These are phyloP conservation scores for Magallana gigas DNA, from an alignment of 1,140 invertebrate genomes.

Conservation along the genomic window DNA sequence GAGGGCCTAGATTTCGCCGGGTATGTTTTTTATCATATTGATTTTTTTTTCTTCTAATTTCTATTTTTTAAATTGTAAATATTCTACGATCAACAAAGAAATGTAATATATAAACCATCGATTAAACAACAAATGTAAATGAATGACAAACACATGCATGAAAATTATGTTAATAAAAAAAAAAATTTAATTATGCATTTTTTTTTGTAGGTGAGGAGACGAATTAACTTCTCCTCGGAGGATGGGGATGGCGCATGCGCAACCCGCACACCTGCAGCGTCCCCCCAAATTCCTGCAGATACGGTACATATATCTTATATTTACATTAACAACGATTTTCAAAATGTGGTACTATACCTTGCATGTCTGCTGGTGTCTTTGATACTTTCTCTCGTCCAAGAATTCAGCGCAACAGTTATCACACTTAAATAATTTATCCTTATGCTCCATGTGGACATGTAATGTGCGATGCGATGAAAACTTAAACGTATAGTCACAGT, in stretches of 20 bases:
- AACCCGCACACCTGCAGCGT: no score
- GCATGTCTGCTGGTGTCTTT: no score
- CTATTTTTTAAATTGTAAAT: not conserved
- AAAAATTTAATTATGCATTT: not conserved
- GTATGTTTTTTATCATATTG: conserved; percentile 5
- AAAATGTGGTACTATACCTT: no score
- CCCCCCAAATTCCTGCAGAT: no score
- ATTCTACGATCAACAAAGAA: conserved; percentile 11
- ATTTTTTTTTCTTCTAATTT: not conserved
- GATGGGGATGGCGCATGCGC: no score
- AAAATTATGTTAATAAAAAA: conserved; percentile 7
- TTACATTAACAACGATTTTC: no score
- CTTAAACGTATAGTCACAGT: not conserved
- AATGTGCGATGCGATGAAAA: not conserved
- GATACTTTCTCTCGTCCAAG: no score
- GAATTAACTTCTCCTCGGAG: no score
- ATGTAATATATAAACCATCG: conserved; percentile 10
- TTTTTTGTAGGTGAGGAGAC: not conserved
- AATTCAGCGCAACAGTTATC: no score
- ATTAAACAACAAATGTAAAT: conserved; percentile 7
- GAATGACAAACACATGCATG: conserved; percentile 4
- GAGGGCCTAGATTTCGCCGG: not conserved
- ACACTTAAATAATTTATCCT: no score
- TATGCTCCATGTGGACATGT: no score
- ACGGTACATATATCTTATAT: no score